phyloP scores from a whole-genome alignment of 2,888 invertebrate genomes.

The Chrysolina americana region DNA sequence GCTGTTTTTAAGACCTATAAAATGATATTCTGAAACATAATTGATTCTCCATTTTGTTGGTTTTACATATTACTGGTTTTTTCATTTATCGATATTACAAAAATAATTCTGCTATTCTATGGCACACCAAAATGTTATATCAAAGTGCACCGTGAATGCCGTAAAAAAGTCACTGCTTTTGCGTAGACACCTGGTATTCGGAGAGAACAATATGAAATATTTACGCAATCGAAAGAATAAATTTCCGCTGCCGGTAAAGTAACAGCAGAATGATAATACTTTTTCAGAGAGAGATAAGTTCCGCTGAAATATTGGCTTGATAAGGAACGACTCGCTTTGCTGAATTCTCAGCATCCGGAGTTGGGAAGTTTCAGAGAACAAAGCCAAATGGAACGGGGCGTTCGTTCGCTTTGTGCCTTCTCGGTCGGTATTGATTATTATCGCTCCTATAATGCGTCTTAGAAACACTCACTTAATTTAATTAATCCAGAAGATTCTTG shows the following conservation, averaged over 20 bases:
- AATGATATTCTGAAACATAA: no score
- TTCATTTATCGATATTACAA: no score
- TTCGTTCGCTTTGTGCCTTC: slow-evolving; percentile 57
- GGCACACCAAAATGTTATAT: no score
- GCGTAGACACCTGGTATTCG: slow-evolving; percentile 1
- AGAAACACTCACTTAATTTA: slow-evolving; percentile 62
- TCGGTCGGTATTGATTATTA: slow-evolving; percentile 57
- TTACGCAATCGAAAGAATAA: slow-evolving; percentile 22
- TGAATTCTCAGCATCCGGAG: slow-evolving; percentile 24
- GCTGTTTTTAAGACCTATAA: no score
- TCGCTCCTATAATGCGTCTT: slow-evolving; percentile 57
- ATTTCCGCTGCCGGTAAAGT: slow-evolving; percentile 14
- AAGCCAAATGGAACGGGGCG: slow-evolving; percentile 32
- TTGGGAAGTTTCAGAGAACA: slow-evolving; percentile 23
- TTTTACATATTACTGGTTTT: no score
- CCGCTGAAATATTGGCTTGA: slow-evolving; percentile 28
- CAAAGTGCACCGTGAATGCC: no score
- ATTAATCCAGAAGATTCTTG: slow-evolving; percentile 60
- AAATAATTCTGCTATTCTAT: no score
- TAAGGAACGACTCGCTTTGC: slow-evolving; percentile 26
- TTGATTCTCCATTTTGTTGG: no score
- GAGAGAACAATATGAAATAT: slow-evolving; percentile 21
- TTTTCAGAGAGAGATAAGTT: slow-evolving; percentile 26
- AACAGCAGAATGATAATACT: slow-evolving; percentile 30
- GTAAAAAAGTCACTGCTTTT: neutral